phyloP scores from a whole-genome alignment of 2,113 vertebrate species.

The Neodontobutis hainanensis region DNA sequence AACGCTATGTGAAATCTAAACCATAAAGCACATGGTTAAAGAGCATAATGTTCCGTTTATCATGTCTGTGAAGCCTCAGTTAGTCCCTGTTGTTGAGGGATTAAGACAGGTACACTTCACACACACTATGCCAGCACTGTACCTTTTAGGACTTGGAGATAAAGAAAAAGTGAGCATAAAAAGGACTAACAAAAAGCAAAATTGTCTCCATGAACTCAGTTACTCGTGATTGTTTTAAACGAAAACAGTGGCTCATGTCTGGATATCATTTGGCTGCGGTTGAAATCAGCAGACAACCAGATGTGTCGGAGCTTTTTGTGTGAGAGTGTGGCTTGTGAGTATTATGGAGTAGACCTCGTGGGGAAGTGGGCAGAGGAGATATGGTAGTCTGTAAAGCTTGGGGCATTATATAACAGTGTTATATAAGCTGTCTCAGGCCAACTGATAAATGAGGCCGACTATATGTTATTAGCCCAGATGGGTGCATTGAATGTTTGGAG shows the following conservation, averaged over 20 bases:
- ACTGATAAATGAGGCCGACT: constrained; percentile 36
- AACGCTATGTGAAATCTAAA: too few relatives aligned
- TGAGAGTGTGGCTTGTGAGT: constrained; percentile 6
- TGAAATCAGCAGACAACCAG: constrained; percentile 42
- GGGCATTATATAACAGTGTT: constrained; percentile 44
- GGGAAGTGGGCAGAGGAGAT: constrained; percentile 8
- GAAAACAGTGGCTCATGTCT: constrained; percentile 23
- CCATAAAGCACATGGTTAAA: too few relatives aligned
- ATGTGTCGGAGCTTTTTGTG: constrained; percentile 34
- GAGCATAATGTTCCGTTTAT: too few relatives aligned
- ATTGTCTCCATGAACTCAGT: constrained; percentile 10
- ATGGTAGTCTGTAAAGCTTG: constrained; percentile 21
- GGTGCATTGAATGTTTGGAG: constrained; percentile 11
- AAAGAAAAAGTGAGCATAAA: too few relatives aligned
- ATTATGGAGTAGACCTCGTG: constrained; percentile 12
- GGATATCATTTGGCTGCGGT: constrained; percentile 23
- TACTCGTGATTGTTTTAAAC: constrained; percentile 15
- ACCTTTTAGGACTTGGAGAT: too few relatives aligned
- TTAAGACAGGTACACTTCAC: too few relatives aligned
- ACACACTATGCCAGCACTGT: too few relatives aligned
- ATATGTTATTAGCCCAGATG: constrained; percentile 8
- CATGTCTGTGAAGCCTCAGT: too few relatives aligned
- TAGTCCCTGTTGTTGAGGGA: too few relatives aligned
- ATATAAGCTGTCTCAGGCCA: constrained; percentile 31
- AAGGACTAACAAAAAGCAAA: constrained; percentile 26